A percentile compares a stretch with the other conserved stretches of the same genome.
phyloP scores from a whole-genome alignment of 2,113 vertebrate genomes.

The Anolis carolinensis region DNA sequence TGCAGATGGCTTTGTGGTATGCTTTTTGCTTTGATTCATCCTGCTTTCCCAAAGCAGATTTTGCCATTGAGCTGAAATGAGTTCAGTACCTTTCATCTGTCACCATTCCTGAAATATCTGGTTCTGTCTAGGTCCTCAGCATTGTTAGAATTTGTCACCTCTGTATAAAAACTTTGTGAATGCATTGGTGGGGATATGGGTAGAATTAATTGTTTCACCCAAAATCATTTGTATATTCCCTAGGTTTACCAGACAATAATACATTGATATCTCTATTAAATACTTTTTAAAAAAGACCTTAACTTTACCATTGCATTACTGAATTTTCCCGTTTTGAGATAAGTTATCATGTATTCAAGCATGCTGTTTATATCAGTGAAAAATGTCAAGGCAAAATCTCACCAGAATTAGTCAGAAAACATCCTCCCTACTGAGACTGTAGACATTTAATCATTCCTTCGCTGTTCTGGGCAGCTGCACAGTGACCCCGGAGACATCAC shows the following conservation, averaged over 20 bases:
- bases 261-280: neutral
- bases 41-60: neutral
- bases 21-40: too few species aligned
- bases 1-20: neutral
- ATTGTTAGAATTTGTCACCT: neutral
- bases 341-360: neutral
- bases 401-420: constrained; percentile 56
- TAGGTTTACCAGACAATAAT: neutral
- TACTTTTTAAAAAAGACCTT: neutral
- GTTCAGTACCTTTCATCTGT: neutral
- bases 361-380: constrained; percentile 26
- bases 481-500: constrained; percentile 55
- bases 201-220: constrained; percentile 8
- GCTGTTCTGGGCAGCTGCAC: constrained; percentile 55
- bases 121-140: neutral
- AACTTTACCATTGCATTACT: neutral
- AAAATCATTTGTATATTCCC: neutral
- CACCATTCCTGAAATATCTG: neutral
- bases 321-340: constrained; percentile 22
- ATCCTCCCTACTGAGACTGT: constrained; percentile 32
- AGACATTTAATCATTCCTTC: constrained; percentile 66
- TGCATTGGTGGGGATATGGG: neutral
- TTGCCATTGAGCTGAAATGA: neutral
- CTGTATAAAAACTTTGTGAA: neutral
- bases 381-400: constrained; percentile 50